Percentiles rank a stretch among this genome's conserved stretches.
Conservation (phyloP, 2,888 invertebrate species). For the Helobdella robusta region DNA sequence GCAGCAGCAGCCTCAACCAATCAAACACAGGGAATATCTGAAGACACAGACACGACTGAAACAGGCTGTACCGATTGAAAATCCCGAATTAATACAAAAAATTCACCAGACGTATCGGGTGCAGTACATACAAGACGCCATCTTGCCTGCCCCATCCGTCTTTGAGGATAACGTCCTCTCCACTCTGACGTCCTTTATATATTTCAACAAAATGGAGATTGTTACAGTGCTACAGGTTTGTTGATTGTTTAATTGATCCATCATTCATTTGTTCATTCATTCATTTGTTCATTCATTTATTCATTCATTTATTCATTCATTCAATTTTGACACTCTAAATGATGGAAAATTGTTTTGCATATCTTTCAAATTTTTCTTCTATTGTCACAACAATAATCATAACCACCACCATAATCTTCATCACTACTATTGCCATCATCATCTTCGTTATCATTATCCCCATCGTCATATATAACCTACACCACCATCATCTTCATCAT, state of each 20-base stretch:
- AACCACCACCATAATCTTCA: too few species aligned
- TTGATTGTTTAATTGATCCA: too few species aligned
- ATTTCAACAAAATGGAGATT: constrained; percentile 99
- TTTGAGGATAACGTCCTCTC: constrained; percentile 98
- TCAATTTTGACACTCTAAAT: too few species aligned
- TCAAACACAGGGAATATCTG: constrained; percentile 83
- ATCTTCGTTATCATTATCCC: too few species aligned
- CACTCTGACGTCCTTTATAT: constrained; percentile 93
- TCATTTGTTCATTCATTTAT: too few species aligned
- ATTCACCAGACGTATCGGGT: constrained; percentile 99
- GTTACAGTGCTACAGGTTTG: constrained; percentile 81
- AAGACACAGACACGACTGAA: constrained; percentile 68
- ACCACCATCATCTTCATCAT: too few species aligned
- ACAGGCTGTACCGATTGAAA: constrained; percentile 77
- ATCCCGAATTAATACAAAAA: constrained; percentile 85
- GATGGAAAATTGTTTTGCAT: not conserved
- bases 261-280: too few species aligned
- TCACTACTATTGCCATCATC: too few species aligned
- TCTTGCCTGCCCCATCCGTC: constrained; percentile 93
- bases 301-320: too few species aligned
- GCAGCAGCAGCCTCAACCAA: constrained; percentile 62
- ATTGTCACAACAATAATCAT: not conserved
- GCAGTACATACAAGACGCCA: constrained; percentile 95
- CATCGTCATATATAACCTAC: too few species aligned
- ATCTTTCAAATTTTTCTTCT: not conserved